Evolutionary conservation across 1,140 invertebrate genomes (phyloP).

Genomic region (Brachionus plicatilis): DNA sequence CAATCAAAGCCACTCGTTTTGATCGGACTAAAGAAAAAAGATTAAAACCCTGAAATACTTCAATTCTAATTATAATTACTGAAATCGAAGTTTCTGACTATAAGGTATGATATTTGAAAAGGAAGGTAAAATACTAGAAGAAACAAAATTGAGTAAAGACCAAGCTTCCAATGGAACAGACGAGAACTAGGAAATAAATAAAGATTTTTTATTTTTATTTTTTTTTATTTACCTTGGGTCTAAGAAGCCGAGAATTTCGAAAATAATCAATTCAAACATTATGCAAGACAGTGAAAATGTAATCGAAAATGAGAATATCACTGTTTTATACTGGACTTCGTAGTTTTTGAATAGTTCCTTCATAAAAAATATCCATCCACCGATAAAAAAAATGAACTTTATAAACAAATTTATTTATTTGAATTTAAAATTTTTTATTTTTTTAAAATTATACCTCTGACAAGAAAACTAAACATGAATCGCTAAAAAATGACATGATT

Average conservation of each 20-base stretch:
- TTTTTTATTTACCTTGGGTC: conserved; percentile 65
- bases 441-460: conserved; percentile 45
- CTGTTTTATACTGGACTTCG: conserved; percentile 73
- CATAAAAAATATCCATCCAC: conserved; percentile 97
- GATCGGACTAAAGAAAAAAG: conserved; percentile 63
- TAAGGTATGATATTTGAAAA: conserved; percentile 89
- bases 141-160: conserved; percentile 81
- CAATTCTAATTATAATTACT: not conserved
- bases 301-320: conserved; percentile 90
- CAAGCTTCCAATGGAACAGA: conserved; percentile 91
- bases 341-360: conserved; percentile 96
- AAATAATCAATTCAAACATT: conserved; percentile 99
- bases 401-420: conserved; percentile 41
- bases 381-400: conserved; percentile 85
- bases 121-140: conserved; percentile 93
- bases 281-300: conserved; percentile 96
- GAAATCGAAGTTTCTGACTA: not conserved
- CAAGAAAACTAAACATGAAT: conserved; percentile 51
- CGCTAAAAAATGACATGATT: conserved; percentile 51
- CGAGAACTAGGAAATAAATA: conserved; percentile 67
- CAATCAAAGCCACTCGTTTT: conserved; percentile 58
- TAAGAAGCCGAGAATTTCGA: conserved; percentile 91
- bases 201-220: not conserved
- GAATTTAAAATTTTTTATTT: not conserved
- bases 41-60: not conserved